Percentiles rank a stretch among this genome's conserved stretches.
These are phyloP conservation scores for Drosophila sordidapex DNA, from an alignment of 2,888 invertebrate genomes.

Conservation along the genomic window DNA sequence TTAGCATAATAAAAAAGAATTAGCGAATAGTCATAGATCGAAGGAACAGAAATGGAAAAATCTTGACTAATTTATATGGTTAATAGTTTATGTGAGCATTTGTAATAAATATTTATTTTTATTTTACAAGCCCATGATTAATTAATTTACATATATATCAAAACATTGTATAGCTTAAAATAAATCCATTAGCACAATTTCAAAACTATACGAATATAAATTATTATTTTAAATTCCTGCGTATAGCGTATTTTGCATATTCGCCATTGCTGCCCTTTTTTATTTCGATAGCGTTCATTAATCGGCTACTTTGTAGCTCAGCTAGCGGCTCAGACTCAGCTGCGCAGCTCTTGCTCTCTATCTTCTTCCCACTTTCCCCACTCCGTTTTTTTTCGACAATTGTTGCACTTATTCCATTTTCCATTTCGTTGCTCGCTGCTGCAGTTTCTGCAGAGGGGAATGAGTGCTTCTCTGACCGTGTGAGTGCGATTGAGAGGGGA, in stretches of 20 bases:
- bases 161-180: neutral
- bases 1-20: neutral
- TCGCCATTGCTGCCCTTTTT: slow-evolving; percentile 11
- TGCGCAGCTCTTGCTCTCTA: slow-evolving; percentile 12
- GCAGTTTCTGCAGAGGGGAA: slow-evolving; percentile 47
- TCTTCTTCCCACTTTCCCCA: slow-evolving; percentile 28
- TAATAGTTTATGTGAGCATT: neutral
- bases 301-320: slow-evolving; percentile 53
- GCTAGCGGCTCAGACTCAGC: slow-evolving; percentile 33
- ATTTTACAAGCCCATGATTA: neutral
- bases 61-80: neutral
- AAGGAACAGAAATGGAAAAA: neutral
- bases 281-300: slow-evolving; percentile 37
- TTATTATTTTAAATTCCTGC: neutral
- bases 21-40: neutral
- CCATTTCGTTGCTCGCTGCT: slow-evolving; percentile 50
- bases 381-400: slow-evolving; percentile 41
- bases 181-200: neutral
- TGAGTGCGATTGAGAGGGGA: slow-evolving; percentile 8
- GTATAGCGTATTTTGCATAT: slow-evolving; percentile 23
- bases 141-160: neutral
- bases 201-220: neutral
- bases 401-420: slow-evolving; percentile 71
- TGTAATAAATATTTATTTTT: neutral
- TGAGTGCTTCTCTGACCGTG: slow-evolving; percentile 11